Conservation (phyloP, 2,113 vertebrate genomes). For the Oryzias javanicus region DNA sequence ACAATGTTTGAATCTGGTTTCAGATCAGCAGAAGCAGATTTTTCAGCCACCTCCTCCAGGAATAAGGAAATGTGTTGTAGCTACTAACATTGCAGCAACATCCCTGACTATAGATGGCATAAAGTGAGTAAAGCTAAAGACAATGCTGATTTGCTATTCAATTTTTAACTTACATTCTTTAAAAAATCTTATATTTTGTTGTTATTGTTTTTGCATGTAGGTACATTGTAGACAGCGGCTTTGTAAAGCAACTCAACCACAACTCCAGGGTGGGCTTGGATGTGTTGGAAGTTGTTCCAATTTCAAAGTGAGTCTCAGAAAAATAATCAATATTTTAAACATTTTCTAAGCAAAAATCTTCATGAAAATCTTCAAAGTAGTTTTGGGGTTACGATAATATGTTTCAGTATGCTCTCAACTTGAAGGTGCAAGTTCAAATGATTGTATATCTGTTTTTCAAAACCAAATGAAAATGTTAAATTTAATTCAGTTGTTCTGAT, state of each 20-base stretch:
- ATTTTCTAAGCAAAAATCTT: no score
- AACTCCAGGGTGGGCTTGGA: constrained; percentile 93
- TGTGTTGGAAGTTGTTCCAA: constrained; percentile 93
- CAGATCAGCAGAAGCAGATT: constrained; percentile 94
- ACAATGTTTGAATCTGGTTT: constrained; percentile 17
- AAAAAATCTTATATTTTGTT: not conserved
- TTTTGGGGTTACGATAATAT: no score
- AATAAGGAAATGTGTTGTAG: constrained; percentile 93
- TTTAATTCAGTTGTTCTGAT: no score
- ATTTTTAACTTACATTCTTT: not conserved
- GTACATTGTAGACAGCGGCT: constrained; percentile 94
- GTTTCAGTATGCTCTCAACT: no score
- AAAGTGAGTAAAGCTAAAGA: constrained; percentile 74
- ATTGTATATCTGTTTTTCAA: no score
- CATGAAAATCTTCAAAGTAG: no score
- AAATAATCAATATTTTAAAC: not conserved
- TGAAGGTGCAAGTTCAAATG: no score
- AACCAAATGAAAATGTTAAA: no score
- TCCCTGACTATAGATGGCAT: constrained; percentile 94
- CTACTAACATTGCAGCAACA: constrained; percentile 96
- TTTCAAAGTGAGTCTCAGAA: constrained; percentile 88
- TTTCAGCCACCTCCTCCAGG: constrained; percentile 89
- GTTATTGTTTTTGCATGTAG: constrained; percentile 58
- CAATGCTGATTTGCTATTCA: not conserved
- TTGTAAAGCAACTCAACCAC: constrained; percentile 96